A percentile compares a stretch with the other conserved stretches of the same genome.
These are phyloP conservation scores for Prinia subflava DNA, from an alignment of 2,113 vertebrate species.

Conservation along the genomic window DNA sequence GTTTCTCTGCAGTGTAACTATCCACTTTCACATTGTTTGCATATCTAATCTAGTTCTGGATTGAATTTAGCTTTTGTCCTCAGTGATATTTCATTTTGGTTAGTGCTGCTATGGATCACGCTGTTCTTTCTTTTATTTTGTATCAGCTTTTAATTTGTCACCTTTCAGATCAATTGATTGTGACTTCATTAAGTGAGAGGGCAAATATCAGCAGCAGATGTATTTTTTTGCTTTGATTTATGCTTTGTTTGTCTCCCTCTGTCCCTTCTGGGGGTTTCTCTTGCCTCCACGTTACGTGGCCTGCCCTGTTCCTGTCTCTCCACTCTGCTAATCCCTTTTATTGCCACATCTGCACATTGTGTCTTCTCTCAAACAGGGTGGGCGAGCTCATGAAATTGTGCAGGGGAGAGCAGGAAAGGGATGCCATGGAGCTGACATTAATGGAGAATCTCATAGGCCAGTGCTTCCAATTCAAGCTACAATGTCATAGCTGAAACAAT, in stretches of 20 bases:
- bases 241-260: neutral
- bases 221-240: too few species aligned
- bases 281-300: neutral
- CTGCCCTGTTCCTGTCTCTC: neutral
- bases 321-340: neutral
- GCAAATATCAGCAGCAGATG: neutral
- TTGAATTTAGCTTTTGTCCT: conserved; percentile 16
- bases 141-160: conserved; percentile 6
- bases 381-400: neutral
- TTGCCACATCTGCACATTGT: neutral
- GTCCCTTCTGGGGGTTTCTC: neutral
- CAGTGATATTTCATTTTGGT: conserved; percentile 9
- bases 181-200: conserved; percentile 19
- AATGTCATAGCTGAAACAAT: conserved; percentile 36
- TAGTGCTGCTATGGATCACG: neutral
- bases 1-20: conserved; percentile 19
- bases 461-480: conserved; percentile 2
- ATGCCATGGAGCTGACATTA: neutral
- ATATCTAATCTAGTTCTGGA: conserved; percentile 45
- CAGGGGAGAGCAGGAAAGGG: neutral
- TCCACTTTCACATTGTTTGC: conserved; percentile 20
- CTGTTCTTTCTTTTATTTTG: neutral
- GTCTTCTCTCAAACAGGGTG: neutral
- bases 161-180: conserved; percentile 4
- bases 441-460: conserved; percentile 34